Conservation (phyloP, 2,888 invertebrate species). For the Dione vanillae region DNA sequence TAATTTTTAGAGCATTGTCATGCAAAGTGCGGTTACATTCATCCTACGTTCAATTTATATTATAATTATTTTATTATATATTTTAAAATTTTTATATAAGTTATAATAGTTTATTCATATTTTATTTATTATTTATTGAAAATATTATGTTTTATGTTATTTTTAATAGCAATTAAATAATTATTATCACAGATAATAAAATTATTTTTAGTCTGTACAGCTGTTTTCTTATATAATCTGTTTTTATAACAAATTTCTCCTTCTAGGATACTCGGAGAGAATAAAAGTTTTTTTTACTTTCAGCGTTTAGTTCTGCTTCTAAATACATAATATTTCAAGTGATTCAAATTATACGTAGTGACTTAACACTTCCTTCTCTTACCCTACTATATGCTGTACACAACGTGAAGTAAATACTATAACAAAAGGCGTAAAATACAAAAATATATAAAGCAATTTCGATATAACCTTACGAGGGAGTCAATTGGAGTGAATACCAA, state of each 20-base stretch:
- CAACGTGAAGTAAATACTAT: not conserved
- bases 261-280: too few species aligned
- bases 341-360: too few species aligned
- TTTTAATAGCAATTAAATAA: not conserved
- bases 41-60: constrained; percentile 19
- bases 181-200: not conserved
- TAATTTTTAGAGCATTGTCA: constrained; percentile 49
- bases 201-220: not conserved
- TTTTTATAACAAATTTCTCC: too few species aligned
- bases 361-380: too few species aligned
- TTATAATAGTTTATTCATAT: not conserved
- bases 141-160: not conserved
- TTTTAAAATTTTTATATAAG: constrained; percentile 2
- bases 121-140: not conserved
- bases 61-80: constrained; percentile 11
- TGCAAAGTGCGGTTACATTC: constrained; percentile 34
- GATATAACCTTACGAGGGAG: constrained; percentile 43
- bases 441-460: constrained; percentile 43
- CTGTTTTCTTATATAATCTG: not conserved
- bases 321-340: too few species aligned
- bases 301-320: too few species aligned
- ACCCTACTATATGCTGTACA: too few species aligned
- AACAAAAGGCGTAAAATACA: constrained; percentile 7
- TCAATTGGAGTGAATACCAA: constrained; percentile 60
- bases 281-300: too few species aligned